phyloP scores from a whole-genome alignment of 2,113 vertebrate genomes.

The Gallinago undulata region DNA sequence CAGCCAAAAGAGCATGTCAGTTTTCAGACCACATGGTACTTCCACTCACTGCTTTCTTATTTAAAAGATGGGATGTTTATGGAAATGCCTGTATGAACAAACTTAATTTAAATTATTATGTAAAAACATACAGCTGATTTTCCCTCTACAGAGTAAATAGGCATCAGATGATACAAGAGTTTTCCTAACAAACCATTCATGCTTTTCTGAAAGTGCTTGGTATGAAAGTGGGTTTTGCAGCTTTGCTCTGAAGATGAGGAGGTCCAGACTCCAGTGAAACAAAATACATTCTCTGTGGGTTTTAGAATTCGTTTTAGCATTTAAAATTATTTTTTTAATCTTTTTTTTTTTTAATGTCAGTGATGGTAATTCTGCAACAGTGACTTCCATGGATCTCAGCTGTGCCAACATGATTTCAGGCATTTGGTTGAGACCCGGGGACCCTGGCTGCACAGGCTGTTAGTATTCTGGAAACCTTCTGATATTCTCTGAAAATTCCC shows the following conservation, averaged over 20 bases:
- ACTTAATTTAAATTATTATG: not conserved
- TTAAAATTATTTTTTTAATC: not conserved
- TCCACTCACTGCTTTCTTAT: not conserved
- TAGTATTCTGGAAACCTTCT: not conserved
- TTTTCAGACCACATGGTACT: not conserved
- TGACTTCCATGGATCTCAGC: not conserved
- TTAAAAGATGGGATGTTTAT: not conserved
- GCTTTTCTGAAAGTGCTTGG: not conserved
- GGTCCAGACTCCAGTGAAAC: not conserved
- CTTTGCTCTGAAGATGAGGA: not conserved
- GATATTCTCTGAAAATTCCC: not conserved
- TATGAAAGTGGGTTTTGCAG: not conserved
- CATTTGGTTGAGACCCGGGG: accelerated
- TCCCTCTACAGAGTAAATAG: not conserved
- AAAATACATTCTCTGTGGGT: not conserved
- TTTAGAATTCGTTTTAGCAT: not conserved
- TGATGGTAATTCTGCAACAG: not conserved
- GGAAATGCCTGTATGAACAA: not conserved
- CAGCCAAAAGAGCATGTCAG: not conserved
- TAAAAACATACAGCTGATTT: not conserved
- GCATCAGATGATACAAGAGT: not conserved
- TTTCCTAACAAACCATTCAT: not conserved
- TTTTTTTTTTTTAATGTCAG: not conserved
- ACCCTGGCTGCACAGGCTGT: not conserved
- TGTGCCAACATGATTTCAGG: not conserved